Conservation (phyloP, 2,113 vertebrate species). For the Colossoma macropomum region DNA sequence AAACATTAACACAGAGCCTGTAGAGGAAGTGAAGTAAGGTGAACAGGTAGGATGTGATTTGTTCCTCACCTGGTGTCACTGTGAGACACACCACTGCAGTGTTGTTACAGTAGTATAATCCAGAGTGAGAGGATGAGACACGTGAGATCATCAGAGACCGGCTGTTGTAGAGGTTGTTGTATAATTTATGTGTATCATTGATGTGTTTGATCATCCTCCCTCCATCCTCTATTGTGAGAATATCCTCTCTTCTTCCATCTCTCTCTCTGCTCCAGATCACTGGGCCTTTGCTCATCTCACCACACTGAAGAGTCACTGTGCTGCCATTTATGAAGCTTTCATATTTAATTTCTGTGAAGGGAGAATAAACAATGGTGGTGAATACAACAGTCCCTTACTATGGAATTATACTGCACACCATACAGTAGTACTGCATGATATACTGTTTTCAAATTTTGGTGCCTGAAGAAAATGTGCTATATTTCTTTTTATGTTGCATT, state of each 20-base stretch:
- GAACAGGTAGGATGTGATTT: no score
- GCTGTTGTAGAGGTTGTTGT: background rate
- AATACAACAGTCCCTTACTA: no score
- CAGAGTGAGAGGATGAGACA: background rate
- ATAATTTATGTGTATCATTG: background rate
- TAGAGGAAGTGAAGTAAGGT: no score
- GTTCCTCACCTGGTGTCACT: background rate
- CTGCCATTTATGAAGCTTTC: background rate
- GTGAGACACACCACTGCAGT: background rate
- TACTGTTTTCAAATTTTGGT: no score
- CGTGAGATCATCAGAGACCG: background rate
- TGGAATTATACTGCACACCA: no score
- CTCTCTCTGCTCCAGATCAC: conserved; percentile 9
- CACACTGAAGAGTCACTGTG: background rate
- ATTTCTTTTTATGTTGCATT: no score
- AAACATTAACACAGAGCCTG: no score
- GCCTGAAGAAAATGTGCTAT: no score
- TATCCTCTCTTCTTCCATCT: background rate
- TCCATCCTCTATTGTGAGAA: background rate
- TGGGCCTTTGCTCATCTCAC: background rate
- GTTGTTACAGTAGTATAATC: background rate
- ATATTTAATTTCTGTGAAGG: background rate
- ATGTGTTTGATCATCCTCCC: background rate
- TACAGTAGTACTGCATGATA: no score
- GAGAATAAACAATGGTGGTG: background rate